These are phyloP conservation scores for Scomber japonicus DNA, from an alignment of 2,113 vertebrate species.

Conservation along the genomic window DNA sequence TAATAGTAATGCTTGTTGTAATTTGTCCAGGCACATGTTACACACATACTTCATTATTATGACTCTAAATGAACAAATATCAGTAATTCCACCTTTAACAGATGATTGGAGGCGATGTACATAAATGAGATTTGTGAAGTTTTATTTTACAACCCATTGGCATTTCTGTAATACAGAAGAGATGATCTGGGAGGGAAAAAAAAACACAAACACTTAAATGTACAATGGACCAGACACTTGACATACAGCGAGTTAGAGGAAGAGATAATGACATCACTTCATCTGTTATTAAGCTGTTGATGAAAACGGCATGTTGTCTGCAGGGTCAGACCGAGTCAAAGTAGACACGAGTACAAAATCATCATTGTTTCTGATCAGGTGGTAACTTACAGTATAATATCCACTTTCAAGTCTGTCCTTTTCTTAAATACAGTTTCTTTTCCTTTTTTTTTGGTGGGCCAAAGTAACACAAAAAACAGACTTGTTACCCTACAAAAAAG, in stretches of 20 bases:
- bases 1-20: neutral
- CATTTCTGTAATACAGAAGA: conserved; percentile 59
- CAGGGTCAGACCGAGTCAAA: neutral
- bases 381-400: neutral
- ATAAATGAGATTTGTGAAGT: conserved; percentile 56
- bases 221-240: conserved; percentile 58
- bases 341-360: neutral
- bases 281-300: neutral
- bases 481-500: conserved; percentile 10
- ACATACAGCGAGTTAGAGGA: conserved; percentile 6
- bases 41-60: too few species aligned
- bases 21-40: neutral
- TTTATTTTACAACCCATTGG: conserved; percentile 78
- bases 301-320: neutral
- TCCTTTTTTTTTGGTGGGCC: neutral
- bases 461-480: conserved; percentile 3
- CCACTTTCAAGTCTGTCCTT: neutral
- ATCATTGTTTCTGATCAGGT: neutral
- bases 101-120: conserved; percentile 10
- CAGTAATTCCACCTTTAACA: neutral
- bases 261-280: conserved; percentile 19
- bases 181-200: conserved; percentile 50
- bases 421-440: neutral
- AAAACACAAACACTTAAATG: conserved; percentile 52
- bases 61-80: neutral